Conservation (phyloP, 2,797 vertebrate species). For the Ficedula albicollis region DNA sequence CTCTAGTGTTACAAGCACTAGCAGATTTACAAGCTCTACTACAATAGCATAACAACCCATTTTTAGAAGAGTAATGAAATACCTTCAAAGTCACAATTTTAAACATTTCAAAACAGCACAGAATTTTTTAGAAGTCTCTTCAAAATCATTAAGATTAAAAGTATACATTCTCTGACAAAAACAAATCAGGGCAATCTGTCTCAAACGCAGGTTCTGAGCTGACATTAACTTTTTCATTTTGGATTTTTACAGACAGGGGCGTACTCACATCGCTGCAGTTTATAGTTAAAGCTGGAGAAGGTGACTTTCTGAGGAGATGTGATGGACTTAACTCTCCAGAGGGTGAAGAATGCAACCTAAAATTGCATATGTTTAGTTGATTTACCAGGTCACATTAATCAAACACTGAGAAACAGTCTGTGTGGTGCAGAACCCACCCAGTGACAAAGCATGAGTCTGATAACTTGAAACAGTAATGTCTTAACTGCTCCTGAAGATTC, state of each 20-base stretch:
- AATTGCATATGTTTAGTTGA: slow-evolving; percentile 32
- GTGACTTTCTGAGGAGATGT: slow-evolving; percentile 81
- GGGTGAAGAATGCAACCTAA: slow-evolving; percentile 86
- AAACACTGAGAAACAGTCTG: background rate
- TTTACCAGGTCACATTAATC: background rate
- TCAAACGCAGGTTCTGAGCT: background rate
- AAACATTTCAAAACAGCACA: background rate
- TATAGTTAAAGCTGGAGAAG: slow-evolving; percentile 71
- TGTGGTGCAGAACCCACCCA: background rate
- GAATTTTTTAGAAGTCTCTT: background rate
- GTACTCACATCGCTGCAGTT: slow-evolving; percentile 71
- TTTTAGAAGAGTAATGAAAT: background rate
- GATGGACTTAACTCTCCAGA: slow-evolving; percentile 84
- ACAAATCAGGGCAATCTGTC: background rate
- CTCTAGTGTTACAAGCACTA: background rate
- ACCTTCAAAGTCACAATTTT: background rate
- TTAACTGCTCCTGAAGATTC: background rate
- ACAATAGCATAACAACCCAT: background rate
- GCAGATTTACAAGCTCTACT: background rate
- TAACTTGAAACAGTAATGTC: background rate
- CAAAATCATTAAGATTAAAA: background rate
- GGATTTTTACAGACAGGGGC: background rate
- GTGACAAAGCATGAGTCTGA: background rate
- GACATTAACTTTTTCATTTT: background rate
- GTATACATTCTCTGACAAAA: background rate